Evolutionary conservation across 1,140 invertebrate genomes (phyloP).

Genomic region (Cotesia vestalis): DNA sequence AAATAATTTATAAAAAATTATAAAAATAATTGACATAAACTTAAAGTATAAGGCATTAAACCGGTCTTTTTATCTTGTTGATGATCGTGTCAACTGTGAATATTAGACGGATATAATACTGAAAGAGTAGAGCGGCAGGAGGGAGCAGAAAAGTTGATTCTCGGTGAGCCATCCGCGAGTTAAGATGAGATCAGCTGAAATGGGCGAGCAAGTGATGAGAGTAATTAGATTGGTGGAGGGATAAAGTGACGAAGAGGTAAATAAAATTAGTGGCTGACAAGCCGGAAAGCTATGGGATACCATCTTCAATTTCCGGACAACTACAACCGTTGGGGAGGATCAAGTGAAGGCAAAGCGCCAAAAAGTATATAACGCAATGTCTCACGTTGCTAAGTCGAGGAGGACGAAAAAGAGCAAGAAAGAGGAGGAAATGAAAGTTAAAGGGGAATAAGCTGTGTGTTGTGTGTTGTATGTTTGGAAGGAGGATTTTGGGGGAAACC

Average conservation of each 20-base stretch:
- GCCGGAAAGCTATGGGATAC: constrained; percentile 16
- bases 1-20: no score
- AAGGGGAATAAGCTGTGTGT: constrained; percentile 15
- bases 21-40: no score
- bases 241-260: constrained; percentile 15
- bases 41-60: no score
- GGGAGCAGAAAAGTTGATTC: no score
- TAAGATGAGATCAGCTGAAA: no score
- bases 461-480: no score
- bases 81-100: no score
- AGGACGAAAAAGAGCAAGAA: constrained; percentile 6
- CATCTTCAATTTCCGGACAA: constrained; percentile 17
- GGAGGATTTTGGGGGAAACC: constrained; percentile 12
- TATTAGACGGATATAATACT: no score
- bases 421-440: constrained; percentile 9
- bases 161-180: no score
- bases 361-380: constrained; percentile 5
- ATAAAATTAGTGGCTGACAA: constrained; percentile 19
- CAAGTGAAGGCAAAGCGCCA: constrained; percentile 8
- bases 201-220: neutral
- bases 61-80: no score
- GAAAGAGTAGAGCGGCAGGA: no score
- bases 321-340: neutral
- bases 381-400: constrained; percentile 15
- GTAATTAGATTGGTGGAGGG: constrained; percentile 11